phyloP scores from a whole-genome alignment of 1,140 invertebrate species.

The Ostrea edulis region DNA sequence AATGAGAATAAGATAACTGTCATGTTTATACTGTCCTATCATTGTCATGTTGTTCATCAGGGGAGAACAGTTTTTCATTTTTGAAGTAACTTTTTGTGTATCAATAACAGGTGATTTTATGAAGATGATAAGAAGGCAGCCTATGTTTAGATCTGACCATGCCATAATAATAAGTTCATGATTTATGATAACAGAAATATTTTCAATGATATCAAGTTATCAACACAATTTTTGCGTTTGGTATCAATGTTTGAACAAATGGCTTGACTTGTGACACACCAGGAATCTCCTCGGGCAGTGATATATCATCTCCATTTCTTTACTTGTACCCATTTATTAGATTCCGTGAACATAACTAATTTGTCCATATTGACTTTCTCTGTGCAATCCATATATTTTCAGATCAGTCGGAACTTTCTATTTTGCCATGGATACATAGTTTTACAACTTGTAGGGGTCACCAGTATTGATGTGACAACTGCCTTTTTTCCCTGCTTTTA shows the following conservation, averaged over 20 bases:
- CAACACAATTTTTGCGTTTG: neutral
- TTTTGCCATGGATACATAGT: neutral
- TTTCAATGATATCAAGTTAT: neutral
- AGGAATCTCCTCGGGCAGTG: neutral
- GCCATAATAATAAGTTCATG: neutral
- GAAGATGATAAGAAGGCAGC: neutral
- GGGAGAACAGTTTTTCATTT: neutral
- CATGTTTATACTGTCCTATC: neutral
- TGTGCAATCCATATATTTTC: slow-evolving; percentile 10
- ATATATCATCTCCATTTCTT: neutral
- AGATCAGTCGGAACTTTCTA: neutral
- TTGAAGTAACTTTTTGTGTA: neutral
- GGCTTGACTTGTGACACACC: neutral
- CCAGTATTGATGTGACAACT: neutral
- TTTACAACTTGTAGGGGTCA: slow-evolving; percentile 14
- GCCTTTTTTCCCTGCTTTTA: slow-evolving; percentile 31
- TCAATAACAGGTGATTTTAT: neutral
- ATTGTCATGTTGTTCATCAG: neutral
- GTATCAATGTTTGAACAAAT: neutral
- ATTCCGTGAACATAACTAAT: neutral
- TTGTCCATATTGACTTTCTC: neutral
- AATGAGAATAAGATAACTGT: neutral
- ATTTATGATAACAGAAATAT: too few species aligned
- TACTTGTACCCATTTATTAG: neutral
- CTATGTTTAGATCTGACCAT: slow-evolving; percentile 4